Percentiles rank a stretch among this genome's conserved stretches.
phyloP scores from a whole-genome alignment of 2,888 invertebrate species.

The Ophion ventricosus region DNA sequence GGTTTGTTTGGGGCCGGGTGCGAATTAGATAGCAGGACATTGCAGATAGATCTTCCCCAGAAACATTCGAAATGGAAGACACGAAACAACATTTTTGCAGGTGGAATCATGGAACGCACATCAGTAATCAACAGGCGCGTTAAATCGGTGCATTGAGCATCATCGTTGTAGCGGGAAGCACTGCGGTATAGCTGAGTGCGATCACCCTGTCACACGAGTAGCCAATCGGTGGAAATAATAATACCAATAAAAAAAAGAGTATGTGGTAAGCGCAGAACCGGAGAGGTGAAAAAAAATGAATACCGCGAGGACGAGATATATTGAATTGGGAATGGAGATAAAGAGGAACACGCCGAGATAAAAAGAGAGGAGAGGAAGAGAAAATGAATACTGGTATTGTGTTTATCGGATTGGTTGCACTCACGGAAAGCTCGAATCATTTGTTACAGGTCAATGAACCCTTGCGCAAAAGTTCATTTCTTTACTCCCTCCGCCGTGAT shows the following conservation, averaged over 20 bases:
- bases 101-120: conserved; percentile 30
- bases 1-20: too few relatives aligned
- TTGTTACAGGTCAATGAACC: conserved; percentile 63
- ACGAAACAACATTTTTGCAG: not conserved
- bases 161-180: conserved; percentile 42
- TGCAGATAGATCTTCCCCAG: not conserved
- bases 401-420: conserved; percentile 59
- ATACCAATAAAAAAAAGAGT: conserved; percentile 14
- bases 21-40: not conserved
- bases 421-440: conserved; percentile 60
- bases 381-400: conserved; percentile 51
- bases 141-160: conserved; percentile 58
- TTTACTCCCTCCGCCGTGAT: conserved; percentile 5
- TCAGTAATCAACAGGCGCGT: conserved; percentile 47
- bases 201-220: conserved; percentile 36
- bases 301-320: conserved; percentile 34
- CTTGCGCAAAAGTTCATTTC: conserved; percentile 32
- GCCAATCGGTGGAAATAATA: conserved; percentile 51
- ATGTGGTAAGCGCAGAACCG: not conserved
- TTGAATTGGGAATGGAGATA: conserved; percentile 47
- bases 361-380: conserved; percentile 29
- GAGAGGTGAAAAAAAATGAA: conserved; percentile 22
- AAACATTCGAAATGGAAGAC: not conserved
- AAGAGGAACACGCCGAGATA: not conserved
- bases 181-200: conserved; percentile 26